phyloP scores from a whole-genome alignment of 2,797 vertebrate species.

The Saguinus oedipus region DNA sequence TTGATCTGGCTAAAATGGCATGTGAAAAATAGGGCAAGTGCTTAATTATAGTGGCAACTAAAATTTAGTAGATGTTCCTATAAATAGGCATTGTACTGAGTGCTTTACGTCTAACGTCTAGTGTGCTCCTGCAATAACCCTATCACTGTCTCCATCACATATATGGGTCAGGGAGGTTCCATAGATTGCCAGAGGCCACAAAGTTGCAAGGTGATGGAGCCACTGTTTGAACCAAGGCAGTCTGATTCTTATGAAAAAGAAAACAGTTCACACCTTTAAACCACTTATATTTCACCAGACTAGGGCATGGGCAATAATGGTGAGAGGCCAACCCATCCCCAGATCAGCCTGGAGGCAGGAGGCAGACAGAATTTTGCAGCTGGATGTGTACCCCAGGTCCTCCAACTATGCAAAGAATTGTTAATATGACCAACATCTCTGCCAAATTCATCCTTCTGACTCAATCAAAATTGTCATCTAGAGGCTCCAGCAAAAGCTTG shows the following conservation, averaged over 20 bases:
- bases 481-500: background rate
- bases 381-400: background rate
- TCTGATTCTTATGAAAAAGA: background rate
- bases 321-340: background rate
- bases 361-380: background rate
- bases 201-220: background rate
- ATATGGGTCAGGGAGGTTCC: background rate
- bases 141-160: background rate
- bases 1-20: background rate
- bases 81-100: background rate
- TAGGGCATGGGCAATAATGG: background rate
- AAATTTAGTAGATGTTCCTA: slow-evolving; percentile 11
- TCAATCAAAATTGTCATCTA: background rate
- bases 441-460: background rate
- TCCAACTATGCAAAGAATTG: background rate
- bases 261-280: background rate
- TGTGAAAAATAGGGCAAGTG: background rate
- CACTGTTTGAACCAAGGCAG: background rate
- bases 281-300: background rate
- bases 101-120: background rate
- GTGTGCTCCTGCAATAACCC: background rate
- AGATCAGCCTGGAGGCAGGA: background rate
- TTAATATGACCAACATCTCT: background rate
- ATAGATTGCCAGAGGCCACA: background rate
- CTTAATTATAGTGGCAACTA: background rate